These are phyloP conservation scores for Cheilosia soror DNA, from an alignment of 2,888 invertebrate genomes.

Conservation along the genomic window DNA sequence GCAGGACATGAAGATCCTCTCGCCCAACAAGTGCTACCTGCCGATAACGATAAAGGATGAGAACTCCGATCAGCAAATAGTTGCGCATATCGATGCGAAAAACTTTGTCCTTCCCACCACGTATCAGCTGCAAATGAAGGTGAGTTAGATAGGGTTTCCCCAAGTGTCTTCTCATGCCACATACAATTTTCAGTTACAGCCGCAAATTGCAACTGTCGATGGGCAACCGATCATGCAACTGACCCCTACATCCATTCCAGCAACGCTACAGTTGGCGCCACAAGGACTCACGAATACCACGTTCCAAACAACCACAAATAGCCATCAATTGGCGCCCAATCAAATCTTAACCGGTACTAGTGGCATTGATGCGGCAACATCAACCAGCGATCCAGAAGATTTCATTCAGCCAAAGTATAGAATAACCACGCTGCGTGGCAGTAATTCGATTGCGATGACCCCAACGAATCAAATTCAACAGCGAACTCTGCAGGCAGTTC, in stretches of 20 bases:
- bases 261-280: slow-evolving; percentile 82
- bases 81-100: slow-evolving; percentile 83
- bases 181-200: slow-evolving; percentile 79
- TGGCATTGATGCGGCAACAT: slow-evolving; percentile 78
- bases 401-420: slow-evolving; percentile 77
- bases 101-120: slow-evolving; percentile 83
- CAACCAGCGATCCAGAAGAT: slow-evolving; percentile 77
- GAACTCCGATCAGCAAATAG: slow-evolving; percentile 83
- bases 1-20: slow-evolving; percentile 78
- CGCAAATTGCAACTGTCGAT: slow-evolving; percentile 83
- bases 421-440: slow-evolving; percentile 75
- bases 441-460: slow-evolving; percentile 77
- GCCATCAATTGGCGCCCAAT: slow-evolving; percentile 42
- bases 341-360: slow-evolving; percentile 71
- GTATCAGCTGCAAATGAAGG: slow-evolving; percentile 84
- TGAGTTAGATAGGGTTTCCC: slow-evolving; percentile 58
- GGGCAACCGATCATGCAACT: slow-evolving; percentile 83
- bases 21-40: slow-evolving; percentile 82
- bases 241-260: slow-evolving; percentile 82
- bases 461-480: slow-evolving; percentile 78
- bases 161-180: slow-evolving; percentile 7
- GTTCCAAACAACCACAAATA: slow-evolving; percentile 75
- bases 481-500: slow-evolving; percentile 77
- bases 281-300: slow-evolving; percentile 78
- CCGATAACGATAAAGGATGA: slow-evolving; percentile 83